Evolutionary conservation across 2,113 vertebrate genomes (phyloP).

Genomic region (Daubentonia madagascariensis): DNA sequence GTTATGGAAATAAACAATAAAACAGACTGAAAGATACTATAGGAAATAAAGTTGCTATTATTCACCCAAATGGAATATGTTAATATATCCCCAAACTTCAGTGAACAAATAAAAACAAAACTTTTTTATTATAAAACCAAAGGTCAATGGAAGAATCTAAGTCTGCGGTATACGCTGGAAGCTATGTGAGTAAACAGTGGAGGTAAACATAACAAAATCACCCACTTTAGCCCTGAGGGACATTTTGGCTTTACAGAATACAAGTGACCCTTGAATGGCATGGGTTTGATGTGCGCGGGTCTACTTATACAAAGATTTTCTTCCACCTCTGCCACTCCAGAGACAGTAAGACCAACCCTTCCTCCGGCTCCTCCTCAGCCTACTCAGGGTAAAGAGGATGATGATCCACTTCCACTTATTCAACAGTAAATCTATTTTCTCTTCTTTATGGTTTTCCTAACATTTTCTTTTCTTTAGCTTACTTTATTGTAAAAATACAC

Average conservation of each 20-base stretch:
- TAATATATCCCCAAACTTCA: not conserved
- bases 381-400: not conserved
- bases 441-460: not conserved
- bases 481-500: not conserved
- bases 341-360: not conserved
- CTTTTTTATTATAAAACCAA: not conserved
- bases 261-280: not conserved
- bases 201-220: not conserved
- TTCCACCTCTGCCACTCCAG: not conserved
- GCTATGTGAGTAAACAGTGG: not conserved
- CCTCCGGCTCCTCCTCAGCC: not conserved
- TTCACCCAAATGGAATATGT: not conserved
- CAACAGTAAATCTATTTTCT: not conserved
- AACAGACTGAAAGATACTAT: not conserved
- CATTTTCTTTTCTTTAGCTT: not conserved
- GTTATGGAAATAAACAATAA: not conserved
- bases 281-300: not conserved
- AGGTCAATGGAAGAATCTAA: not conserved
- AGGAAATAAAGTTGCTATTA: not conserved
- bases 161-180: not conserved
- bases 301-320: not conserved
- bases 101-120: not conserved
- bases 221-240: not conserved
- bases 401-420: not conserved
- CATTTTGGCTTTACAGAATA: not conserved